These are phyloP conservation scores for Beroe forskalii DNA, from an alignment of 37 sponge, comb jelly and placozoan genomes.

Conservation along the genomic window DNA sequence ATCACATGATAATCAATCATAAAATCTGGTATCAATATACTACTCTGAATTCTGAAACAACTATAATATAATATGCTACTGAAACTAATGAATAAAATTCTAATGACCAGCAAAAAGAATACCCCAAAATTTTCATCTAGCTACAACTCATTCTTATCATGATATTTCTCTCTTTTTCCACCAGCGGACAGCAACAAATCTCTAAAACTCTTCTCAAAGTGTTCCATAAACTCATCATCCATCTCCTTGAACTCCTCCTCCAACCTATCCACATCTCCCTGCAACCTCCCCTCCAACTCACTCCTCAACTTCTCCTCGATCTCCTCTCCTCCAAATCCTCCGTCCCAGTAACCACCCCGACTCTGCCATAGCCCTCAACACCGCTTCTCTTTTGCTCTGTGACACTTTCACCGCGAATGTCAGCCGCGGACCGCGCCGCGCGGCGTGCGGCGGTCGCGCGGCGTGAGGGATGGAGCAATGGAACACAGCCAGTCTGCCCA, in stretches of 20 bases:
- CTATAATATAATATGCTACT: too few relatives aligned
- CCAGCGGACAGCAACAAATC: too few relatives aligned
- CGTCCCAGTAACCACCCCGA: too few relatives aligned
- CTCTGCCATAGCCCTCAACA: background rate
- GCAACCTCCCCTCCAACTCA: background rate
- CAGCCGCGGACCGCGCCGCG: background rate
- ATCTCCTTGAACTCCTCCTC: background rate
- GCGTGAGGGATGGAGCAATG: slow-evolving; percentile 47
- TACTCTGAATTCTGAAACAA: too few relatives aligned
- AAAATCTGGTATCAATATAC: too few relatives aligned
- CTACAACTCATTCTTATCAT: too few relatives aligned
- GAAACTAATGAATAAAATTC: too few relatives aligned
- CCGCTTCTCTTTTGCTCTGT: background rate
- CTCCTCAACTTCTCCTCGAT: slow-evolving; percentile 72
- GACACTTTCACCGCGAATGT: slow-evolving; percentile 61
- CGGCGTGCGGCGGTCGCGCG: slow-evolving; percentile 49
- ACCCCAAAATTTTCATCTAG: too few relatives aligned
- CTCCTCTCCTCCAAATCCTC: slow-evolving; percentile 4
- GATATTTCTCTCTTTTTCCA: too few relatives aligned
- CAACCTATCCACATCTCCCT: background rate
- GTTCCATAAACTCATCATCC: background rate
- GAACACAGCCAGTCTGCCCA: slow-evolving; percentile 24
- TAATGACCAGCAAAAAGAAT: too few relatives aligned
- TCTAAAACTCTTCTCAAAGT: background rate
- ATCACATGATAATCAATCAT: too few relatives aligned